These are phyloP conservation scores for Melanostoma scalare DNA, from an alignment of 2,888 invertebrate species.

Conservation along the genomic window DNA sequence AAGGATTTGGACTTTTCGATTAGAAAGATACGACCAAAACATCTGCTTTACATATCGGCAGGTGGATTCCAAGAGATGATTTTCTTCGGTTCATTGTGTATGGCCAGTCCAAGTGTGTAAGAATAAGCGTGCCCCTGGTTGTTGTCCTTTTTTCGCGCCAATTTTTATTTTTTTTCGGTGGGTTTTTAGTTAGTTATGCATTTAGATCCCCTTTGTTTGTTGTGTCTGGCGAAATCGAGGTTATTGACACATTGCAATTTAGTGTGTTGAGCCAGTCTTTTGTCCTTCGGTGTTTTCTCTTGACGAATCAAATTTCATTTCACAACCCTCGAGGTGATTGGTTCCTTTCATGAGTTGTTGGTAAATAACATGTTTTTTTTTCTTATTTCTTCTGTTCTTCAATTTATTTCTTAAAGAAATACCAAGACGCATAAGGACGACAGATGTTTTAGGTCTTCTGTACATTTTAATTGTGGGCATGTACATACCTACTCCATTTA, in stretches of 20 bases:
- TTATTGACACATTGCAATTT: slow-evolving; percentile 63
- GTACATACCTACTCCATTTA: slow-evolving; percentile 44
- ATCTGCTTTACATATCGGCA: slow-evolving; percentile 58
- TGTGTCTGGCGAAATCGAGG: slow-evolving; percentile 63
- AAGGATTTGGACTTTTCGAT: slow-evolving; percentile 42
- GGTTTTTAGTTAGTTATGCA: slow-evolving; percentile 6
- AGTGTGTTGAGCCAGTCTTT: slow-evolving; percentile 48
- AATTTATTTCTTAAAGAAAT: slow-evolving; percentile 16
- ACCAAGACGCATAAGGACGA: slow-evolving; percentile 49
- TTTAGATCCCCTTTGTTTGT: slow-evolving; percentile 40
- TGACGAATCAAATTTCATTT: slow-evolving; percentile 55
- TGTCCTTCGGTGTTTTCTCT: slow-evolving; percentile 45
- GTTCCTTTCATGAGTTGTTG: slow-evolving; percentile 35
- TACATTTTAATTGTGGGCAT: slow-evolving; percentile 25
- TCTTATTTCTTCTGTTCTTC: background rate
- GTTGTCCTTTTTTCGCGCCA: slow-evolving; percentile 57
- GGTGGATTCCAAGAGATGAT: slow-evolving; percentile 45
- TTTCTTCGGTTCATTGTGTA: slow-evolving; percentile 5
- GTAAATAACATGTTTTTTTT: slow-evolving; percentile 35
- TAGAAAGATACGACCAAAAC: slow-evolving; percentile 41
- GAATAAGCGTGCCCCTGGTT: slow-evolving; percentile 57
- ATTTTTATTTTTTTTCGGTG: slow-evolving; percentile 1
- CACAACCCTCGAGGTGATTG: slow-evolving; percentile 42
- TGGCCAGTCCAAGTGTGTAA: slow-evolving; percentile 48
- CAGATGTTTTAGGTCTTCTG: slow-evolving; percentile 55